Evolutionary conservation across 2,888 invertebrate species (phyloP).

Genomic region (Sesamia inferens): DNA sequence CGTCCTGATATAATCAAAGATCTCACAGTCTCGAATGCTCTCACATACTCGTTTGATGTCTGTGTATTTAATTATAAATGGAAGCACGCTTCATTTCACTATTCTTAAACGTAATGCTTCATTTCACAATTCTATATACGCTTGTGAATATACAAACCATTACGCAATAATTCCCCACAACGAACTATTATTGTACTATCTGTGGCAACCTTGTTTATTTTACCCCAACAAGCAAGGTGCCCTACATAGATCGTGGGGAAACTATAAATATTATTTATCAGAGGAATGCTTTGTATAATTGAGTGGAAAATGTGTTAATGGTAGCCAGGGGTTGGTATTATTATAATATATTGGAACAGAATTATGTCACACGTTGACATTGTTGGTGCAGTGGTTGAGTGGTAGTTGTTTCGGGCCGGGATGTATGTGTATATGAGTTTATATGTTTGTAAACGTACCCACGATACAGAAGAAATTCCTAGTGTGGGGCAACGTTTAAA

Average conservation of each 20-base stretch:
- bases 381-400: too few species aligned
- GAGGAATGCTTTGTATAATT: conserved; percentile 35
- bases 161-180: conserved; percentile 17
- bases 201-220: conserved; percentile 30
- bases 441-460: too few species aligned
- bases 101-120: neutral
- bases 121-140: neutral
- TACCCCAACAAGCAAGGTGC: conserved; percentile 28
- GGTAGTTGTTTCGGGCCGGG: too few species aligned
- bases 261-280: conserved; percentile 58
- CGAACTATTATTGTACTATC: conserved; percentile 25
- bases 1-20: too few species aligned
- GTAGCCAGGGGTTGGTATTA: conserved; percentile 9
- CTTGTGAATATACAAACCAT: conserved; percentile 2
- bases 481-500: too few species aligned
- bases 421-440: too few species aligned
- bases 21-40: too few species aligned
- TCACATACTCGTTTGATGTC: neutral
- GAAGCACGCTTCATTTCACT: neutral
- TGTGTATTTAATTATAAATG: neutral
- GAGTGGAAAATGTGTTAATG: conserved; percentile 47
- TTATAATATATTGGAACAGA: conserved; percentile 23
- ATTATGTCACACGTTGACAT: too few species aligned
- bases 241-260: conserved; percentile 37
- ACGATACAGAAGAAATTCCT: too few species aligned